Evolutionary conservation across 2,113 vertebrate genomes (phyloP), one percentile per base, ranked within the genome.

Genomic region (Lichenostomus cassidix): DNA sequence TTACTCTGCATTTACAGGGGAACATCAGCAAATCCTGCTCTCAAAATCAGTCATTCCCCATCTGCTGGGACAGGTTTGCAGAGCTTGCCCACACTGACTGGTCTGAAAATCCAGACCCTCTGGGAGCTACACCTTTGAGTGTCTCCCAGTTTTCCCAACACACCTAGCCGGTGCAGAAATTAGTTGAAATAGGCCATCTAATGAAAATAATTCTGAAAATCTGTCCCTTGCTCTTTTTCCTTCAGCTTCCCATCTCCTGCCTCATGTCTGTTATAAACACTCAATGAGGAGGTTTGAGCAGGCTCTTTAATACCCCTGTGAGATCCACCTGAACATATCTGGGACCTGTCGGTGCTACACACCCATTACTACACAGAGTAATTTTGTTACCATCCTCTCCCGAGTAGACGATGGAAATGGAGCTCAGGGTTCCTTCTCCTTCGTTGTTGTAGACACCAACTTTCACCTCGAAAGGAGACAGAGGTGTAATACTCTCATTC

Each of bases 381-480:
- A 47, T 12, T 28, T 0, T 52, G 84, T 97, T 97, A 99, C 98
- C 98, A 12, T 99, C 98, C 73, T 99, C 99, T 84, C 99, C 99
- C 3, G 99, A 98, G 95, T 98, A 98, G 88, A 99, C 83, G n/a
- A 96, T 83, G 63, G 97, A 96, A 29, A 97, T 42, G 0, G 92
- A 96, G 93, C 98, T 99, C 78, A 98, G 97, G 4, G 97, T 97
- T 7, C 99, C 99, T 95, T 99, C 98, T 46, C 98, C 98, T 92
- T 98, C 95, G 2, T 97, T 96, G 95, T 99, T 99, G 96, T 98
- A 99, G 31, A 98, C 98, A 2, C 98, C 98, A 60, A 99, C 98
- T 95, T 98, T 99, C 78, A 98, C 98, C 96, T 99, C 98, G 25
- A 98, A 99, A 60, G 97, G 98, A 37, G 98, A 98, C 22, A 99